Conservation (phyloP, 2,888 invertebrate species). For the Acanthosoma haemorrhoidale region DNA sequence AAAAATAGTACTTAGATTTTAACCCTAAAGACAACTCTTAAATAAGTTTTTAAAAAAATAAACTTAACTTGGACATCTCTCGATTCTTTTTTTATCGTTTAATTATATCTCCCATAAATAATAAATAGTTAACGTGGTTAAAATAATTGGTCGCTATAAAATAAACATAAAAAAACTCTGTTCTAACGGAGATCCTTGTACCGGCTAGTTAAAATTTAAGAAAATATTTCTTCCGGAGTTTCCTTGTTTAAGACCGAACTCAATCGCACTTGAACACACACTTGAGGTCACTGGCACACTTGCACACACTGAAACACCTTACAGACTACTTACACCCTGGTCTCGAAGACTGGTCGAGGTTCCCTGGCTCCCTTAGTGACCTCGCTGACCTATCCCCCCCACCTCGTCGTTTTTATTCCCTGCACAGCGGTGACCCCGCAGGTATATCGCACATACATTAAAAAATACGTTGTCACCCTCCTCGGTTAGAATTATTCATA, state of each 20-base stretch:
- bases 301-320: neutral
- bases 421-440: neutral
- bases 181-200: too few relatives aligned
- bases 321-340: neutral
- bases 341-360: neutral
- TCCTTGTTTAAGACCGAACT: neutral
- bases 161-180: too few relatives aligned
- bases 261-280: neutral
- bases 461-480: constrained; percentile 15
- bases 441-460: neutral
- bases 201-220: too few relatives aligned
- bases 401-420: constrained; percentile 5
- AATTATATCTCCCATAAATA: too few relatives aligned
- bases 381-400: neutral
- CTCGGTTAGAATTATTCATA: neutral
- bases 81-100: too few relatives aligned
- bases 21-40: neutral
- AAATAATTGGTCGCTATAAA: too few relatives aligned
- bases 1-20: neutral
- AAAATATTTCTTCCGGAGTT: too few relatives aligned
- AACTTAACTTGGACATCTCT: too few relatives aligned
- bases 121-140: too few relatives aligned
- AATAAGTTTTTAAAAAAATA: neutral
- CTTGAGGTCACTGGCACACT: too few relatives aligned
- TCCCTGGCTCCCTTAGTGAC: neutral